These are phyloP conservation scores for Polymixis lichenea DNA, from an alignment of 2,888 invertebrate species.

Conservation along the genomic window DNA sequence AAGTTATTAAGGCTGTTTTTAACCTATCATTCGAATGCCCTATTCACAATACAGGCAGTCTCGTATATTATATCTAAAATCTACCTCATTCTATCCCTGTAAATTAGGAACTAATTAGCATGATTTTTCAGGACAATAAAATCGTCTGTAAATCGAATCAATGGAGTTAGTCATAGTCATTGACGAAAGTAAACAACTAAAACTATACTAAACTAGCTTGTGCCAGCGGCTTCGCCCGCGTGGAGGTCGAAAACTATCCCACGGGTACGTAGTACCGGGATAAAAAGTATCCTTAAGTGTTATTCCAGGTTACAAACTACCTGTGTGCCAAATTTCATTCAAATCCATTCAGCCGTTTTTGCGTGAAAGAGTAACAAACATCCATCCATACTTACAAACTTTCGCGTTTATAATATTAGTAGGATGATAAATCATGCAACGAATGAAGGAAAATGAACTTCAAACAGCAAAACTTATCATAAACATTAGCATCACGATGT, in stretches of 20 bases:
- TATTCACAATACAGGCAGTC: not conserved
- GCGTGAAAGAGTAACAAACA: too few relatives aligned
- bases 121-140: not conserved
- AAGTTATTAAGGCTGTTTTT: not conserved
- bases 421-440: not conserved
- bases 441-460: constrained; percentile 13
- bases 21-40: not conserved
- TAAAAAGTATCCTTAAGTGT: too few relatives aligned
- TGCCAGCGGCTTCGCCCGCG: too few relatives aligned
- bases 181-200: not conserved
- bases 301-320: too few relatives aligned
- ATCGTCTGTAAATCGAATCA: too few relatives aligned
- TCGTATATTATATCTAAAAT: not conserved
- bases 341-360: too few relatives aligned
- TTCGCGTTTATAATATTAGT: too few relatives aligned
- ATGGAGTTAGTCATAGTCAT: not conserved
- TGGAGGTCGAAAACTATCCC: too few relatives aligned
- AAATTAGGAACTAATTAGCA: not conserved
- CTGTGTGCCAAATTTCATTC: too few relatives aligned
- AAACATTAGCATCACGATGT: constrained; percentile 32
- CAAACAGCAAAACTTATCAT: constrained; percentile 16
- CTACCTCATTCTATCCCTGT: too few relatives aligned
- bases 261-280: too few relatives aligned
- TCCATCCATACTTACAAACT: too few relatives aligned
- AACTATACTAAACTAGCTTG: not conserved